These are phyloP conservation scores for Melieria picta DNA, from an alignment of 2,888 invertebrate genomes.

Conservation along the genomic window DNA sequence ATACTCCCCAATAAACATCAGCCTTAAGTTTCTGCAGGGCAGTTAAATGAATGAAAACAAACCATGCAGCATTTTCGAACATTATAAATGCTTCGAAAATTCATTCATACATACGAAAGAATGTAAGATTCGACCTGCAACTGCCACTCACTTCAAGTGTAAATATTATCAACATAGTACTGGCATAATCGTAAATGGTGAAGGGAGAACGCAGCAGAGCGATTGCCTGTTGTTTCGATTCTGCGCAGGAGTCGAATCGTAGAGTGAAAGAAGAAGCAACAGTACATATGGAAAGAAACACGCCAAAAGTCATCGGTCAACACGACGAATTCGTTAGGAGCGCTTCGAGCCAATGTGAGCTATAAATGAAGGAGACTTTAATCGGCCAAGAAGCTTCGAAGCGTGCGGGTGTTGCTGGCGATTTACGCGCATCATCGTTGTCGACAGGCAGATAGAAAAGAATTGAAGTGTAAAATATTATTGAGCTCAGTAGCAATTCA, in stretches of 20 bases:
- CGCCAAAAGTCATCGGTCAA: neutral
- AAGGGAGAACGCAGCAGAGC: neutral
- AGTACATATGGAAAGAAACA: too few species aligned
- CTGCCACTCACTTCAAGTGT: conserved; percentile 53
- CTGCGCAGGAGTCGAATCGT: conserved; percentile 13
- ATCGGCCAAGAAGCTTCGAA: conserved; percentile 62
- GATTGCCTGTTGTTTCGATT: conserved; percentile 6
- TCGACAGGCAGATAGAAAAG: conserved; percentile 30
- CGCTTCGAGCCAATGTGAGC: neutral
- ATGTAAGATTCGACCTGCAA: conserved; percentile 21
- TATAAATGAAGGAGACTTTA: conserved; percentile 45
- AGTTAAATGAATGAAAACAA: too few species aligned
- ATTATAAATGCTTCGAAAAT: neutral
- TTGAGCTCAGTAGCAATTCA: neutral
- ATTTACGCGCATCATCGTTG: conserved; percentile 53
- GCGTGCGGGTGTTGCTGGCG: conserved; percentile 59
- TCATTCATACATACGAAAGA: neutral
- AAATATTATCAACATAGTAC: conserved; percentile 46
- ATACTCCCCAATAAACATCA: too few species aligned
- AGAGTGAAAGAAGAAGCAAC: neutral
- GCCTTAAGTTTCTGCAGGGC: too few species aligned
- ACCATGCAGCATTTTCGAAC: too few species aligned
- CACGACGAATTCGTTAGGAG: conserved; percentile 39
- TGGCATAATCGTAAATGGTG: neutral
- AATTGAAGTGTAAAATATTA: conserved; percentile 14